Evolutionary conservation across 2,888 invertebrate species (phyloP), one percentile per base, ranked within the genome.

Genomic region (Spatulosminthurus flaviceps): DNA sequence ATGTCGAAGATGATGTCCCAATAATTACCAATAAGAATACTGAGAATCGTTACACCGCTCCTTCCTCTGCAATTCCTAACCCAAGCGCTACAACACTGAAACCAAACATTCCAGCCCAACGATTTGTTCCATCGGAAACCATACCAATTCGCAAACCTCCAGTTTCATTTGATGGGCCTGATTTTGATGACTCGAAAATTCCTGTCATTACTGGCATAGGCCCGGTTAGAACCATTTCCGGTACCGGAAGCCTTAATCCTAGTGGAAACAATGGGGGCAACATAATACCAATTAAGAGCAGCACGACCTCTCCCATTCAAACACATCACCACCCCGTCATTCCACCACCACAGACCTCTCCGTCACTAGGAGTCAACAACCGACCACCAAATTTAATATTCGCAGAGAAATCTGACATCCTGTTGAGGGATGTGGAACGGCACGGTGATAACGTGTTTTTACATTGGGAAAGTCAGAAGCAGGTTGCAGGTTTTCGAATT

Each of bases 381-480:
- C 42, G 82, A 77, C 81, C 82, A 22, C 84, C 83, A 5, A 85
- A 84, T 79, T 71, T 84, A 42, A 82, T 85, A 64, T 84, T 84
- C 81, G 84, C 84, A 16, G 85, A 85, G 29, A 85, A 84, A 76
- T 83, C 84, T 0, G 85, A 85, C 84, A 94, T 96, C 26, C 91
- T 93, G 83, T 94, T 95, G 42, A 94, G 94, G 87, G 94, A 93
- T 86, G 95, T 95, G 13, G 93, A 93, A 87, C 89, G 94, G 82
- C 93, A 94, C 88, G 95, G 86, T 67, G 86, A 86, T 79, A 86
- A 95, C 0, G 94, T 96, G 24, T 93, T 95, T 85, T 94, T 96
- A 83, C 94, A 95, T 86, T 96, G 96, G 96, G 95, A 95, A 86
- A 95, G 95, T 0, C 93, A 95, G 86, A 93, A 93, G 16, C 84